phyloP scores from a whole-genome alignment of 2,113 vertebrate genomes.

The Takifugu flavidus region DNA sequence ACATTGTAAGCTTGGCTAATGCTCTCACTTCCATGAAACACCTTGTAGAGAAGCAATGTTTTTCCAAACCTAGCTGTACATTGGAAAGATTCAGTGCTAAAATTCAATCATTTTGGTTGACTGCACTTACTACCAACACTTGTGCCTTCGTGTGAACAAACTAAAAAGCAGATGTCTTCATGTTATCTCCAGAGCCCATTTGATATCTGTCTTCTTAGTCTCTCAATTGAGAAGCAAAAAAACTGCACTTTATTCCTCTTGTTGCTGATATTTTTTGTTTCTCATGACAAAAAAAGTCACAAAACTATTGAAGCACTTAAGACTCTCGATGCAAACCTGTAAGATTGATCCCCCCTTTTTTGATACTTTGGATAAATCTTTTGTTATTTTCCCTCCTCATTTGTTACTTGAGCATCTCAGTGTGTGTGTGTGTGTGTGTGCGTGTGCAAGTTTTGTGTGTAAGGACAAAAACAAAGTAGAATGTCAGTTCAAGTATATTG shows the following conservation, averaged over 20 bases:
- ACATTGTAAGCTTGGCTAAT: conserved; percentile 27
- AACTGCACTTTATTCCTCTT: conserved; percentile 74
- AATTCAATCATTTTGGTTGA: conserved; percentile 27
- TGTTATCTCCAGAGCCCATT: conserved; percentile 34
- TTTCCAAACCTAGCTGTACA: conserved; percentile 26
- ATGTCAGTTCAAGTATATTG: conserved; percentile 53
- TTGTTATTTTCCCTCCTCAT: conserved; percentile 52
- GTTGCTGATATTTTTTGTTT: conserved; percentile 46
- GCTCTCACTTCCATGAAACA: conserved; percentile 50
- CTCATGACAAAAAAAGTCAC: conserved; percentile 40
- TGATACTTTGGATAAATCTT: conserved; percentile 59
- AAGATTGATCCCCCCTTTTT: conserved; percentile 38
- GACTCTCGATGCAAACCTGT: conserved; percentile 57
- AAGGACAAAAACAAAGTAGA: conserved; percentile 16
- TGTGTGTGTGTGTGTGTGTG: conserved; percentile 30
- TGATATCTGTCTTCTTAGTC: conserved; percentile 31
- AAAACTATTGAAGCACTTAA: conserved; percentile 64
- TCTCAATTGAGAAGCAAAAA: conserved; percentile 51
- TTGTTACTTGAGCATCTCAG: conserved; percentile 64
- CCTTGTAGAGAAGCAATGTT: conserved; percentile 49
- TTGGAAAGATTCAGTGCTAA: conserved; percentile 65
- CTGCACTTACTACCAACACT: conserved; percentile 63
- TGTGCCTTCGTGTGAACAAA: conserved; percentile 77
- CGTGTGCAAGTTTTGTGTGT: conserved; percentile 28
- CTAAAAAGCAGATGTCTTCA: conserved; percentile 12